Conservation (phyloP, 2,797 vertebrate genomes). For the Diglossa cyanea region DNA sequence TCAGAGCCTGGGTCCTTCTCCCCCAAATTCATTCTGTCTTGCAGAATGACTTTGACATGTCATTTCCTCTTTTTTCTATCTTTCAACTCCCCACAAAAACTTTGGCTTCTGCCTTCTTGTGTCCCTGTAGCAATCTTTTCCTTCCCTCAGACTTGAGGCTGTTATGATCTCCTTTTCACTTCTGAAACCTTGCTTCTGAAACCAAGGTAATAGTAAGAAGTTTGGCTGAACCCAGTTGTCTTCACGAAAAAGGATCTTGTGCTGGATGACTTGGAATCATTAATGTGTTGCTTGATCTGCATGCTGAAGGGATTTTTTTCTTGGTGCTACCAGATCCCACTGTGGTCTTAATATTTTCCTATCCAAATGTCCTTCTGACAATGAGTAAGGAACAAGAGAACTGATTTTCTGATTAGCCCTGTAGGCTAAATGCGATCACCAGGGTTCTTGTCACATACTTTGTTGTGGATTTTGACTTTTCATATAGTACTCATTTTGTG, state of each 20-base stretch:
- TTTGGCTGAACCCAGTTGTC: neutral
- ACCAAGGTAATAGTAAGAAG: neutral
- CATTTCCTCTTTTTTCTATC: neutral
- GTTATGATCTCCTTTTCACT: neutral
- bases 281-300: neutral
- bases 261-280: neutral
- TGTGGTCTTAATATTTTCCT: neutral
- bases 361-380: neutral
- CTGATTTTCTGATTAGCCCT: slow-evolving; percentile 20
- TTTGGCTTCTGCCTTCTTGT: neutral
- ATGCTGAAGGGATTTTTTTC: neutral
- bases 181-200: neutral
- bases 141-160: neutral
- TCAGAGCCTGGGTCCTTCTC: neutral
- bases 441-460: neutral
- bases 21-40: neutral
- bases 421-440: neutral
- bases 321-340: neutral
- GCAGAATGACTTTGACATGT: neutral
- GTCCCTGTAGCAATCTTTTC: neutral
- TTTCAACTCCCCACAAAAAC: fast-evolving
- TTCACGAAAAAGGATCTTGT: neutral
- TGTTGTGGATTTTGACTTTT: slow-evolving; percentile 48
- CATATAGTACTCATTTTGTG: neutral
- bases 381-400: slow-evolving; percentile 25